Base-by-base conservation (phyloP, 2,113 vertebrate genomes). In the Bostrychus sinensis region DNA sequence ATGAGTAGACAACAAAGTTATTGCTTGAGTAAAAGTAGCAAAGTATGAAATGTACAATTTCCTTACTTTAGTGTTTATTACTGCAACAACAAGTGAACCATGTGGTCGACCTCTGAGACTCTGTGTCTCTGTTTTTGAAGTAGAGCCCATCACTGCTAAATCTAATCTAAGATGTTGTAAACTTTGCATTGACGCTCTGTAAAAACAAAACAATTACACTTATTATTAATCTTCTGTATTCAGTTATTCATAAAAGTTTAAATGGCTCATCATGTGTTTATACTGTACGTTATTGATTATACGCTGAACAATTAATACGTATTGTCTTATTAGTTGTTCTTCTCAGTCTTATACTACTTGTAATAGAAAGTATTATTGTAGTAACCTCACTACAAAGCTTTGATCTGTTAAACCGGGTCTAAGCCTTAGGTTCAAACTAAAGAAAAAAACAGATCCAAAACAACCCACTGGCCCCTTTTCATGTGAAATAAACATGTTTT, bases 101-200 rank as follows among this genome's bases (percentile, higher is more conserved):
- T 50, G 22, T 53, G 41, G n/a, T 66, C 5, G 36, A 38, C 19
- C 48, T 7, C 43, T 71, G 34, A 73, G 66, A 70, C 62, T 70
- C 36, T 2, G 7, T 25, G 68, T 61, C 65, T 54, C 62, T 54
- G 30, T 4, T 19, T 20, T 73, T 12, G 43, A 42, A 56, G 9
- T 34, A 55, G 54, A 43, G 30, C 22, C 38, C 34, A 32, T 4
- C 36, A 16, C 32, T 22, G 48, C 2, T 14, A 36, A 61, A 73
- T 62, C 20, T n/a, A n/a, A 45, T 45, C 20, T 5, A 3, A 23
- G 23, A 34, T 36, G 19, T 12, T 39, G 14, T 16, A 28, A 70
- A 54, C 5, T 5, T 42, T 39, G n/a, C 30, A 56, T 22, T 58
- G 42, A 68, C 11, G 14, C 14, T 58, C 7, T 16, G n/a, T 5